These are phyloP conservation scores for Eolophus roseicapilla DNA, from an alignment of 2,113 vertebrate genomes.

Conservation along the genomic window DNA sequence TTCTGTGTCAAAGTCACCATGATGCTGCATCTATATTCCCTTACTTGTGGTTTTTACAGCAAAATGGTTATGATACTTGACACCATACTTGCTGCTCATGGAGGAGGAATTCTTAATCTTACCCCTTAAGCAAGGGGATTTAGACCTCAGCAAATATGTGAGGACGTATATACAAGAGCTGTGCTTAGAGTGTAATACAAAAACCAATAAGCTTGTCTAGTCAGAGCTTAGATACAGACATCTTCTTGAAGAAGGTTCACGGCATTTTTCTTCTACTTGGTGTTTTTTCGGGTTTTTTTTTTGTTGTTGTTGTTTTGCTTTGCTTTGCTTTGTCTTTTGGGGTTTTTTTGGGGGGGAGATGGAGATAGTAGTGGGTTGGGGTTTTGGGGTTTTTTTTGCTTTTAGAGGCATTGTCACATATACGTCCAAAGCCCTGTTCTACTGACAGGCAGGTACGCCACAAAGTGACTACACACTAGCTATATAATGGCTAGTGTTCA, in stretches of 20 bases:
- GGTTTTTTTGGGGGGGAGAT: rapidly evolving
- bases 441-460: background rate
- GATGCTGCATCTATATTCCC: background rate
- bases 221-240: background rate
- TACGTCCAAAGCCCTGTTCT: background rate
- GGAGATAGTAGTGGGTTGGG: background rate
- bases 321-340: background rate
- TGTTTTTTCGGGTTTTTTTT: background rate
- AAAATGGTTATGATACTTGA: background rate
- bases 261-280: background rate
- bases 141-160: background rate
- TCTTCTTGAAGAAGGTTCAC: background rate
- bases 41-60: background rate
- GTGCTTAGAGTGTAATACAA: background rate
- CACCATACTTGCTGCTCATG: background rate
- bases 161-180: background rate
- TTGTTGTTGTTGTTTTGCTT: background rate
- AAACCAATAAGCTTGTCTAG: background rate
- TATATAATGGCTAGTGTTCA: background rate
- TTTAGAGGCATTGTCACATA: background rate
- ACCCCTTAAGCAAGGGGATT: background rate
- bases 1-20: background rate
- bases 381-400: background rate
- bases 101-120: background rate
- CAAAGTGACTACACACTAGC: background rate